Evolutionary conservation across 2,797 vertebrate genomes (phyloP), one percentile per base, ranked within the genome.

Genomic region (Austrolebias charrua): DNA sequence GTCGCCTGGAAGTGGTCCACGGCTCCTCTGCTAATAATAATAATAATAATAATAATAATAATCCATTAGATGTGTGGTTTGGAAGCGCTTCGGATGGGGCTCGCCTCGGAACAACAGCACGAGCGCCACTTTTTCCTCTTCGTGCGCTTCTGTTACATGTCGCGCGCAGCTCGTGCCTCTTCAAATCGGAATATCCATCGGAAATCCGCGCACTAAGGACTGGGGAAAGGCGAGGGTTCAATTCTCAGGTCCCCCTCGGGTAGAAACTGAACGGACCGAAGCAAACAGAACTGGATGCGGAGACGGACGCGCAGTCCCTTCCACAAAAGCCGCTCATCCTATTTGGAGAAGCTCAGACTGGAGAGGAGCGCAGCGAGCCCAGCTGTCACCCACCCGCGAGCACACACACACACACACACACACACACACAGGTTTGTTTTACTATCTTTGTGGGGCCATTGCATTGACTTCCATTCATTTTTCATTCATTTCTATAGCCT

Each of bases 261-360:
- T 83, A 44, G 71, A 47, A 29, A 70, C 66, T 75, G 71, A 73
- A 55, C 58, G 69, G 73, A 58, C 57, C 58, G 81, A 75, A 83
- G 54, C 71, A 67, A 79, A 16, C 87, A 84, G 66, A 73, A 88
- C 86, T 84, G 81, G 81, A 79, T 76, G 77, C 72, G 77, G 79
- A 75, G 85, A 83, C 74, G 88, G 35, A 38, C 86, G 79, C 66
- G 82, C 84, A 73, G 86, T 82, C 73, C 71, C 89, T 86, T 83
- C 78, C 79, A 90, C 91, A 90, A 80, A 86, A 92, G 89, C 94
- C 90, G 88, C 91, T 94, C 95, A 95, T 96, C 90, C 91, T 93
- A 92, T 92, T 91, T 91, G 91, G 90, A 93, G 92, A 92, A 92
- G 91, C 90, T 87, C 88, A 87, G 86, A 87, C 83, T 88, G 80